Percentiles rank a stretch among this genome's conserved stretches.
Conservation (phyloP, 2,888 invertebrate species). For the Deilephila porcellus region DNA sequence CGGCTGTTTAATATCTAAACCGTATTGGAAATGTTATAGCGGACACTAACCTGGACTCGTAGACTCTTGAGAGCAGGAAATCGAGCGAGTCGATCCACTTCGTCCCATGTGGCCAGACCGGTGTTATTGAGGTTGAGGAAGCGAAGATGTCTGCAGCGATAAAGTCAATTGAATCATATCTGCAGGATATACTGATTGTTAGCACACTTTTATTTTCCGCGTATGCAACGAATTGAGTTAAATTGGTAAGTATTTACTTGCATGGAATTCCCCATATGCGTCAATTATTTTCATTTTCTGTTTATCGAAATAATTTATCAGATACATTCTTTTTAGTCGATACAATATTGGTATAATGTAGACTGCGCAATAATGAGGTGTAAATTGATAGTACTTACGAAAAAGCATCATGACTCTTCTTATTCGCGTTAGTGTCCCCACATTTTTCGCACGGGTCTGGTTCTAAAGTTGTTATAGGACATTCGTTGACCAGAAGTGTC, state of each 20-base stretch:
- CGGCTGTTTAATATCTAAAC: conserved; percentile 5
- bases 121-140: conserved; percentile 95
- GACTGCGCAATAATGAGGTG: background rate
- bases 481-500: conserved; percentile 93
- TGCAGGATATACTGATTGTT: conserved; percentile 34
- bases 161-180: conserved; percentile 39
- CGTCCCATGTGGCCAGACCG: conserved; percentile 93
- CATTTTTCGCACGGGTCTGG: conserved; percentile 86
- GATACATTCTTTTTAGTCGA: background rate
- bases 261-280: background rate
- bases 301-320: background rate
- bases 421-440: conserved; percentile 74
- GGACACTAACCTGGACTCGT: conserved; percentile 88
- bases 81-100: conserved; percentile 93
- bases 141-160: conserved; percentile 84
- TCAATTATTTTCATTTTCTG: background rate
- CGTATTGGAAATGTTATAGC: conserved; percentile 23
- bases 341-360: background rate
- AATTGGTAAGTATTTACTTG: background rate
- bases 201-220: background rate
- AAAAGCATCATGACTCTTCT: conserved; percentile 86
- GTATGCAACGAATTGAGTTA: background rate
- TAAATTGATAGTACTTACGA: conserved; percentile 66
- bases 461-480: conserved; percentile 88
- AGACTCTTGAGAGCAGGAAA: conserved; percentile 94